phyloP scores from a whole-genome alignment of 2,888 invertebrate genomes.

The Drosophila imparisetae region DNA sequence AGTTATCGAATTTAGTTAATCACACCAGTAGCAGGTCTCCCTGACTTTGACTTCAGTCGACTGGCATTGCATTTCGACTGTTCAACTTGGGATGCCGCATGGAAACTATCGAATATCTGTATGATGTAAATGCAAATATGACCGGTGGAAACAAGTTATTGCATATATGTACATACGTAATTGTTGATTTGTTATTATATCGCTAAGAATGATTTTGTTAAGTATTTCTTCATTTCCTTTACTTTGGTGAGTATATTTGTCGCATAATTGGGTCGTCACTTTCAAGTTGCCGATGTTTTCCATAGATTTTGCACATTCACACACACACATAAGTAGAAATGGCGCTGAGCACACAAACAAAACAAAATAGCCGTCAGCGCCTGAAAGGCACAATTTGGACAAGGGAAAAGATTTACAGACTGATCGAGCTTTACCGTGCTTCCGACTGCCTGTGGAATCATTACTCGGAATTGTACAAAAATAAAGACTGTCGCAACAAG shows the following conservation, averaged over 20 bases:
- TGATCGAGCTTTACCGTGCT: slow-evolving; percentile 81
- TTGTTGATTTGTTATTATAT: slow-evolving; percentile 11
- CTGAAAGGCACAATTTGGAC: slow-evolving; percentile 79
- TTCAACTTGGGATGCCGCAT: background rate
- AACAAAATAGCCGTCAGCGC: slow-evolving; percentile 31
- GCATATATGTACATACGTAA: slow-evolving; percentile 3
- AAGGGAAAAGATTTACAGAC: slow-evolving; percentile 77
- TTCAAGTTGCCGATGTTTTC: slow-evolving; percentile 2
- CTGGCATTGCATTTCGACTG: background rate
- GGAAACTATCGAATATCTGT: slow-evolving; percentile 5
- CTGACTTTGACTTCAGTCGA: background rate
- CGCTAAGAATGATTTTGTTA: slow-evolving; percentile 3
- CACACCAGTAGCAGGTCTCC: background rate
- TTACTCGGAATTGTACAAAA: slow-evolving; percentile 81
- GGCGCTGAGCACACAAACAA: slow-evolving; percentile 28
- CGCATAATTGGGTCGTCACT: background rate
- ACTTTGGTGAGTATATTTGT: slow-evolving; percentile 6
- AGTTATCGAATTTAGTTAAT: background rate
- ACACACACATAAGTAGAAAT: slow-evolving; percentile 24
- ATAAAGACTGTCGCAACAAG: slow-evolving; percentile 77
- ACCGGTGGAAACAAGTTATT: background rate
- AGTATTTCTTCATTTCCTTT: background rate
- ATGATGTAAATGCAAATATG: too few species aligned
- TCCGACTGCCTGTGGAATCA: slow-evolving; percentile 84
- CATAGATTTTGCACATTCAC: background rate